Conservation (phyloP, 2,888 invertebrate genomes). For the Aleiodes leptofemur region DNA sequence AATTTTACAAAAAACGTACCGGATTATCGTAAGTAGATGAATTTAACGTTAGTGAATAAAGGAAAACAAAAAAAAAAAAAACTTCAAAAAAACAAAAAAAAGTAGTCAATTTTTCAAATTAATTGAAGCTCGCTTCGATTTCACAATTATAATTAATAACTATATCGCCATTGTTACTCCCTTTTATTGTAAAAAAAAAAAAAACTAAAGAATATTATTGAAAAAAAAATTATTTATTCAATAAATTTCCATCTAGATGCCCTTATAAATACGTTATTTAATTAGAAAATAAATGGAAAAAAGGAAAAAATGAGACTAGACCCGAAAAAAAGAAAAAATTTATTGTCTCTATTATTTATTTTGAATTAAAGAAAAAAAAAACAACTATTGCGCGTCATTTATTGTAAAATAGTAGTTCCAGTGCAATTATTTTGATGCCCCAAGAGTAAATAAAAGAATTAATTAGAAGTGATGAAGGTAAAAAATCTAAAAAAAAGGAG, state of each 20-base stretch:
- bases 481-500: constrained; percentile 19
- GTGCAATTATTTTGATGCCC: constrained; percentile 39
- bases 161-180: constrained; percentile 20
- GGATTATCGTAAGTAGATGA: constrained; percentile 49
- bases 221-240: not conserved
- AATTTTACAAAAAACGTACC: constrained; percentile 50
- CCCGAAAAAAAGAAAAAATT: not conserved
- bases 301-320: not conserved
- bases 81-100: not conserved
- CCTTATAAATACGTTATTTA: constrained; percentile 11
- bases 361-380: not conserved
- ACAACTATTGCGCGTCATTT: not conserved
- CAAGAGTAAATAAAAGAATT: constrained; percentile 42
- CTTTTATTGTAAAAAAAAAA: constrained; percentile 27
- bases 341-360: constrained; percentile 4
- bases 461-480: not conserved
- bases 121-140: constrained; percentile 22
- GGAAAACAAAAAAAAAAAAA: not conserved
- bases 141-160: not conserved
- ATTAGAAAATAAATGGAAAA: not conserved
- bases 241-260: constrained; percentile 5
- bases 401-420: constrained; percentile 29
- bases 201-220: constrained; percentile 14
- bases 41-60: constrained; percentile 12
- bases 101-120: constrained; percentile 37